Evolutionary conservation across 1,140 invertebrate species (phyloP).

Genomic region (Ruditapes philippinarum): DNA sequence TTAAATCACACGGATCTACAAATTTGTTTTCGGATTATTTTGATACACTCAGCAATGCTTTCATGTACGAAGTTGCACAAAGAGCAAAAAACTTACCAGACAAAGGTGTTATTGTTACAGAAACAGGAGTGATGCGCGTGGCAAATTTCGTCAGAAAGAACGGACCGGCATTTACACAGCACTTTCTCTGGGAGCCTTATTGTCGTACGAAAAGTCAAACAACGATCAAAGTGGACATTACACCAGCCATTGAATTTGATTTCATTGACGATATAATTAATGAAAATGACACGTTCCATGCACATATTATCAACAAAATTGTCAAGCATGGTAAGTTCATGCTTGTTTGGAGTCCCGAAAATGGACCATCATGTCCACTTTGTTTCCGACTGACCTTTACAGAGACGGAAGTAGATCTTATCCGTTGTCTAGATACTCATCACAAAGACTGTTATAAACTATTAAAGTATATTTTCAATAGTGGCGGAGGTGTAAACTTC

Average conservation of each 20-base stretch:
- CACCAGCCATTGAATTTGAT: neutral
- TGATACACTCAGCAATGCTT: neutral
- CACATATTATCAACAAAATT: neutral
- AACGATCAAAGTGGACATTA: neutral
- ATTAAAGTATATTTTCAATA: too few relatives aligned
- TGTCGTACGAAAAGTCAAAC: neutral
- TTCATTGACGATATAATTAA: neutral
- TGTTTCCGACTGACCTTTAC: too few relatives aligned
- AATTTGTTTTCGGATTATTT: neutral
- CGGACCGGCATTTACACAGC: neutral
- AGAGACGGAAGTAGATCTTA: too few relatives aligned
- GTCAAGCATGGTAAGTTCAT: neutral
- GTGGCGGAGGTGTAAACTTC: too few relatives aligned
- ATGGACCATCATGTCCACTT: neutral
- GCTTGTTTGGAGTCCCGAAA: neutral
- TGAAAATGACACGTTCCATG: neutral
- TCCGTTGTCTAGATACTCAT: too few relatives aligned
- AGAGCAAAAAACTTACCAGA: neutral
- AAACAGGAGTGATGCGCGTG: neutral
- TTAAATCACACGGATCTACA: neutral
- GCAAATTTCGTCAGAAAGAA: neutral
- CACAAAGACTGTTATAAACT: too few relatives aligned
- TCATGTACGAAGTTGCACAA: neutral
- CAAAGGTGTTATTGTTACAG: neutral
- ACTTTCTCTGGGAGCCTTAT: neutral